A percentile compares a stretch with the other conserved stretches of the same genome.
These are phyloP conservation scores for Daktulosphaira vitifoliae DNA, from an alignment of 1,140 invertebrate species.

Conservation along the genomic window DNA sequence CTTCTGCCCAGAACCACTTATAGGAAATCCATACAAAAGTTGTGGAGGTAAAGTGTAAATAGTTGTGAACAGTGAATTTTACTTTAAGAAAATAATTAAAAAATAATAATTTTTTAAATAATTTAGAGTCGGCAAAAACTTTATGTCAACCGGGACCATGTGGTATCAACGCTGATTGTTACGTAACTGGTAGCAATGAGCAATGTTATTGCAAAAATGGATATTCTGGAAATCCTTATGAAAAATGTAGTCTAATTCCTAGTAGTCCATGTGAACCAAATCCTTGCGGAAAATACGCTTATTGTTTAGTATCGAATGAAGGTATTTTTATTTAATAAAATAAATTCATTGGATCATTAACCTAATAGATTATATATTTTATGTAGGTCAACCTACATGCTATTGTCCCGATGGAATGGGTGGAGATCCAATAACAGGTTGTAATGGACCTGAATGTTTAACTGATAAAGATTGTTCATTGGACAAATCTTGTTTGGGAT, in stretches of 20 bases:
- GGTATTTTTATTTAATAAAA: slow-evolving; percentile 38
- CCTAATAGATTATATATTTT: neutral
- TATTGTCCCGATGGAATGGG: slow-evolving; percentile 63
- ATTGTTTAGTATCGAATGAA: slow-evolving; percentile 56
- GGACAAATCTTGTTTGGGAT: slow-evolving; percentile 65
- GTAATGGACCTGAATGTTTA: slow-evolving; percentile 65
- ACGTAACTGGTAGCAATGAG: slow-evolving; percentile 59
- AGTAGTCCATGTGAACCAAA: slow-evolving; percentile 59
- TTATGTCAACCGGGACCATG: slow-evolving; percentile 68
- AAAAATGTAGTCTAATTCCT: slow-evolving; percentile 56
- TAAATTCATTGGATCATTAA: neutral
- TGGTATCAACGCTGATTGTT: slow-evolving; percentile 68
- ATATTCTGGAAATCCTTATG: slow-evolving; percentile 64
- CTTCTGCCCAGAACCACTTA: slow-evolving; percentile 63
- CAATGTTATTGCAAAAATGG: slow-evolving; percentile 69
- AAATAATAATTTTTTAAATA: neutral
- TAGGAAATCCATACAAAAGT: slow-evolving; percentile 68
- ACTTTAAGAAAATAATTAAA: neutral
- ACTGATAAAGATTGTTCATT: slow-evolving; percentile 62
- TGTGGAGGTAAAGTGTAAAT: slow-evolving; percentile 50
- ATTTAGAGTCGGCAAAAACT: slow-evolving; percentile 44
- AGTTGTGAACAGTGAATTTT: no score
- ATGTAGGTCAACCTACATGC: slow-evolving; percentile 57
- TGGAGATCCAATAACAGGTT: slow-evolving; percentile 69
- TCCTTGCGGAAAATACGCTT: slow-evolving; percentile 66